These are phyloP conservation scores for Spheniscus mendiculus DNA, from an alignment of 2,113 vertebrate genomes.

Conservation along the genomic window DNA sequence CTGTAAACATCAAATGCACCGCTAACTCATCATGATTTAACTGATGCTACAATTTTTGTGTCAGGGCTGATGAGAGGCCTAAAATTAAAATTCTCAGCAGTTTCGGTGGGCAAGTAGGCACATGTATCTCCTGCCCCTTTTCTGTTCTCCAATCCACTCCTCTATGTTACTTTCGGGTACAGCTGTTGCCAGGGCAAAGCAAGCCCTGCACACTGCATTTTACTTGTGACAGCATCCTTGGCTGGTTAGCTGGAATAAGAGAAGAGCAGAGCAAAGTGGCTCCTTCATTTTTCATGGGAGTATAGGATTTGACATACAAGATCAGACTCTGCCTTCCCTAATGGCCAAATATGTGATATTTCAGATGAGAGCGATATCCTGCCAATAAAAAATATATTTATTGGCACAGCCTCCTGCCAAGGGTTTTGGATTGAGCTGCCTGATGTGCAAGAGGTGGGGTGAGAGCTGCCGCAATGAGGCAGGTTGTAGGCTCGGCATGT, in stretches of 20 bases:
- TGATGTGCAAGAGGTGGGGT: neutral
- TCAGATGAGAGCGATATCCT: conserved; percentile 43
- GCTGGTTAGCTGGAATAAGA: neutral
- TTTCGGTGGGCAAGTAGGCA: conserved; percentile 6
- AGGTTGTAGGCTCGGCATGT: neutral
- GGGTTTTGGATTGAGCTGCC: conserved; percentile 4
- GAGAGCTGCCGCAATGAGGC: fast-evolving
- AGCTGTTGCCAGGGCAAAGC: neutral
- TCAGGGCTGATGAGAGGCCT: conserved; percentile 65
- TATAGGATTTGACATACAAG: conserved; percentile 25
- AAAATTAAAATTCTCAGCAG: conserved; percentile 64
- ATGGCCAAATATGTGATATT: conserved; percentile 56
- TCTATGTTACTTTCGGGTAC: neutral
- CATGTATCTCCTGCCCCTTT: neutral
- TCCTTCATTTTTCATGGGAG: conserved; percentile 43
- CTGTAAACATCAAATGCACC: conserved; percentile 33
- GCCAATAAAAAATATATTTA: conserved; percentile 55
- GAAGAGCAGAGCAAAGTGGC: neutral
- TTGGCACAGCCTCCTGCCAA: conserved; percentile 8
- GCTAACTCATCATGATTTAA: conserved; percentile 55
- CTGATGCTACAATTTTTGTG: conserved; percentile 57
- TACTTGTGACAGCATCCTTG: neutral
- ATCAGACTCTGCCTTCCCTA: conserved; percentile 43
- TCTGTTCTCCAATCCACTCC: neutral
- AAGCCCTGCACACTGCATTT: neutral